A percentile compares a stretch with the other conserved stretches of the same genome.
These are phyloP conservation scores for Cabera pusaria DNA, from an alignment of 2,888 invertebrate species.

Conservation along the genomic window DNA sequence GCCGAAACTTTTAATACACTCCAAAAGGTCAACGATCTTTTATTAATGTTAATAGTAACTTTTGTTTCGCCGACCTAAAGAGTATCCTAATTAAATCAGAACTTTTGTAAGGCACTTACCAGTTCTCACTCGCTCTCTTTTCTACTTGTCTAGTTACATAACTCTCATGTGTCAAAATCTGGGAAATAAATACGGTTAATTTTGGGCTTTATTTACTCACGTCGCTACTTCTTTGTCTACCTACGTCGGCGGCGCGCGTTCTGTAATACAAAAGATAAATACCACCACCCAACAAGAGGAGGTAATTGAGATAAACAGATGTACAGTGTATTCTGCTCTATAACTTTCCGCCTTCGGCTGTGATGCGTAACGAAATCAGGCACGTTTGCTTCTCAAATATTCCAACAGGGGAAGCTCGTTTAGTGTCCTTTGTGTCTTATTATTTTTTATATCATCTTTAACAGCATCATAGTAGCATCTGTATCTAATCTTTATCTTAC, in stretches of 20 bases:
- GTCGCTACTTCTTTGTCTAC: slow-evolving; percentile 69
- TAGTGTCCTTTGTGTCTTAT: slow-evolving; percentile 9
- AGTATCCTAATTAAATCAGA: slow-evolving; percentile 46
- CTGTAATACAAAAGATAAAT: slow-evolving; percentile 76
- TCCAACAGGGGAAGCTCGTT: slow-evolving; percentile 16
- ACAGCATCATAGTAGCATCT: slow-evolving; percentile 51
- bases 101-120: slow-evolving; percentile 40
- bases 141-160: slow-evolving; percentile 52
- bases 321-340: slow-evolving; percentile 65
- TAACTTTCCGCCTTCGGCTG: slow-evolving; percentile 63
- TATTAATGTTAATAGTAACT: slow-evolving; percentile 41
- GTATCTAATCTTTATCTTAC: slow-evolving; percentile 29
- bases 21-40: slow-evolving; percentile 49
- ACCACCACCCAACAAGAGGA: slow-evolving; percentile 64
- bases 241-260: slow-evolving; percentile 51
- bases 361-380: slow-evolving; percentile 66
- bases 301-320: slow-evolving; percentile 77
- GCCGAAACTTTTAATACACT: slow-evolving; percentile 57
- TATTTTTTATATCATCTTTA: slow-evolving; percentile 32
- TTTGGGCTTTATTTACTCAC: slow-evolving; percentile 66
- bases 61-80: slow-evolving; percentile 40
- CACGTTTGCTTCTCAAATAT: slow-evolving; percentile 55
- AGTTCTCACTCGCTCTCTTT: slow-evolving; percentile 41
- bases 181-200: slow-evolving; percentile 63
- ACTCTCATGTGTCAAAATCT: slow-evolving; percentile 64